These are phyloP conservation scores for Pandemis heparana DNA, from an alignment of 2,888 invertebrate species.

Conservation along the genomic window DNA sequence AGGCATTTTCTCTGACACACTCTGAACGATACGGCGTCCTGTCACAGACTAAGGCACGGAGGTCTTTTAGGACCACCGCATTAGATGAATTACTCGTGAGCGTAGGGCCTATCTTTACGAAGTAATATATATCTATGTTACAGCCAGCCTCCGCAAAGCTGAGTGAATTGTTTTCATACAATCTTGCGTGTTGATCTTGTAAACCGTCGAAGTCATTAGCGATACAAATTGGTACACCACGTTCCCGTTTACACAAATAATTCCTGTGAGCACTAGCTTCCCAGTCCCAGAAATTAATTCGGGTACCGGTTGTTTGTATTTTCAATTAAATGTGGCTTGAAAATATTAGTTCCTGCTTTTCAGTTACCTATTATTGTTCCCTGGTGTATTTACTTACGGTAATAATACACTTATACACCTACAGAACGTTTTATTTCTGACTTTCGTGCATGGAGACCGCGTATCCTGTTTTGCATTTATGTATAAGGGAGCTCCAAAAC, in stretches of 20 bases:
- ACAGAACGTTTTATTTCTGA: no score
- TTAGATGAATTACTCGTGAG: no score
- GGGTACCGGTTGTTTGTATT: background rate
- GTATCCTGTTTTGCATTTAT: conserved; percentile 36
- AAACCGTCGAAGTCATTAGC: conserved; percentile 11
- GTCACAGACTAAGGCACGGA: no score
- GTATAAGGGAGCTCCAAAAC: conserved; percentile 36
- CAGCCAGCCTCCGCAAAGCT: background rate
- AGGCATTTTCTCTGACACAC: no score
- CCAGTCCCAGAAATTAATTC: background rate
- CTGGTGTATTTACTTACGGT: background rate
- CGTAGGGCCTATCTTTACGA: no score
- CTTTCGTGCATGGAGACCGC: conserved; percentile 17
- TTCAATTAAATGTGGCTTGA: no score
- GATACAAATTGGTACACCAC: conserved; percentile 25
- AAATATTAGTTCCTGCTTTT: no score
- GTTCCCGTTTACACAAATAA: background rate
- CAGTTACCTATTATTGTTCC: no score
- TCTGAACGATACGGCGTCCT: no score
- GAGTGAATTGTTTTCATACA: conserved; percentile 26
- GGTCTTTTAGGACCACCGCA: no score
- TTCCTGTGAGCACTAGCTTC: background rate
- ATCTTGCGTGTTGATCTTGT: conserved; percentile 34
- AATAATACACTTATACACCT: no score
- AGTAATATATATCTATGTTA: no score